phyloP scores from a whole-genome alignment of 2,113 vertebrate species.

The Gasterosteus aculeatus region DNA sequence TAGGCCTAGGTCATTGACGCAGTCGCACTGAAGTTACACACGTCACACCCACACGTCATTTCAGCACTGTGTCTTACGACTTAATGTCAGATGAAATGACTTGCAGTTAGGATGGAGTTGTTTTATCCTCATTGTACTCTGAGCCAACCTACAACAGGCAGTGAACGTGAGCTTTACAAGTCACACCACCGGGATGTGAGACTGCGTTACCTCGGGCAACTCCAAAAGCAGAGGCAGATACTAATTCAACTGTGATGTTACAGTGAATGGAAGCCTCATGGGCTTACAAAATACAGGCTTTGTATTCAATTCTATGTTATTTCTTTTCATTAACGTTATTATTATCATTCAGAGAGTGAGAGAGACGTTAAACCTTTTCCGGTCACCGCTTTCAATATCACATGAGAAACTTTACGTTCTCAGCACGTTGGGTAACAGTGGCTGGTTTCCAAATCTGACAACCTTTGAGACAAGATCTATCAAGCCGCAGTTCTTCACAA shows the following conservation, averaged over 20 bases:
- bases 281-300: slow-evolving; percentile 50
- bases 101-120: slow-evolving; percentile 50
- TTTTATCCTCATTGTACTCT: slow-evolving; percentile 22
- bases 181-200: slow-evolving; percentile 32
- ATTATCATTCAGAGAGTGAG: neutral
- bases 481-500: slow-evolving; percentile 32
- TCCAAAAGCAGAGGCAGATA: slow-evolving; percentile 39
- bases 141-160: slow-evolving; percentile 58
- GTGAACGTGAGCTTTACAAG: slow-evolving; percentile 22
- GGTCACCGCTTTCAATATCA: slow-evolving; percentile 13
- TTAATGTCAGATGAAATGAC: slow-evolving; percentile 68
- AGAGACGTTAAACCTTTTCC: slow-evolving; percentile 8
- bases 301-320: slow-evolving; percentile 32
- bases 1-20: slow-evolving; percentile 49
- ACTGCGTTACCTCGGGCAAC: slow-evolving; percentile 27
- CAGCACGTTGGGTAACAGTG: slow-evolving; percentile 21
- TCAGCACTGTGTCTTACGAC: slow-evolving; percentile 56
- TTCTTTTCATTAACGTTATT: slow-evolving; percentile 4
- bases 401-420: slow-evolving; percentile 14
- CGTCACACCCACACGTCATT: slow-evolving; percentile 63
- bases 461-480: slow-evolving; percentile 57
- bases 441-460: slow-evolving; percentile 22
- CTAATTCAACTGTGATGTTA: slow-evolving; percentile 18
- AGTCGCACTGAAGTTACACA: slow-evolving; percentile 52
- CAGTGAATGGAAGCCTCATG: slow-evolving; percentile 53